Evolutionary conservation across 2,797 vertebrate species (phyloP).

Genomic region (Sebastolobus alascanus): DNA sequence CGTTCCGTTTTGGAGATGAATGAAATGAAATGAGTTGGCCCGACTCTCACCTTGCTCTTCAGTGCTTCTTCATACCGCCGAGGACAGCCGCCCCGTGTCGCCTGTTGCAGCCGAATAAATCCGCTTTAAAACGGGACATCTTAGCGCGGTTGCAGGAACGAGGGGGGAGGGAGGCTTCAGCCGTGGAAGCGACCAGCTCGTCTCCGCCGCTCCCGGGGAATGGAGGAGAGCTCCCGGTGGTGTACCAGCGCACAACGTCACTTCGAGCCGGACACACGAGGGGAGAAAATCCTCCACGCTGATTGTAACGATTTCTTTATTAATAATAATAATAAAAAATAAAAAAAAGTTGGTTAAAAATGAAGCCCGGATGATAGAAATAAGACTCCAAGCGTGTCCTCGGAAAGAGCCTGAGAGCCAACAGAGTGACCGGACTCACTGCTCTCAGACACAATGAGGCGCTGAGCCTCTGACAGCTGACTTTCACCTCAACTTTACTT

Average conservation of each 20-base stretch:
- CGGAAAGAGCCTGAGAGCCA: background rate
- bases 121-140: constrained; percentile 80
- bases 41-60: constrained; percentile 71
- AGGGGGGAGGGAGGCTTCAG: constrained; percentile 18
- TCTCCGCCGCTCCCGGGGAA: constrained; percentile 73
- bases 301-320: background rate
- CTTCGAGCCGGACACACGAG: constrained; percentile 27
- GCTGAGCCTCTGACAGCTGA: constrained; percentile 40
- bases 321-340: background rate
- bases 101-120: constrained; percentile 69
- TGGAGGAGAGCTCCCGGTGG: constrained; percentile 63
- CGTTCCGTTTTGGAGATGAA: constrained; percentile 1
- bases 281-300: constrained; percentile 12
- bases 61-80: constrained; percentile 53
- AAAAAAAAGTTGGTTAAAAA: constrained; percentile 2
- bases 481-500: constrained; percentile 66
- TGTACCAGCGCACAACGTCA: constrained; percentile 43
- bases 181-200: constrained; percentile 60
- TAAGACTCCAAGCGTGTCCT: constrained; percentile 33
- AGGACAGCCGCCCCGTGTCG: constrained; percentile 38
- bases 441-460: constrained; percentile 68
- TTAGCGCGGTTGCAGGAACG: constrained; percentile 44
- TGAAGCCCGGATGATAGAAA: background rate
- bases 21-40: constrained; percentile 13
- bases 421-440: constrained; percentile 44